Evolutionary conservation across 2,888 invertebrate species (phyloP), one percentile per base, ranked within the genome.

Genomic region (Epistrophe grossulariae): DNA sequence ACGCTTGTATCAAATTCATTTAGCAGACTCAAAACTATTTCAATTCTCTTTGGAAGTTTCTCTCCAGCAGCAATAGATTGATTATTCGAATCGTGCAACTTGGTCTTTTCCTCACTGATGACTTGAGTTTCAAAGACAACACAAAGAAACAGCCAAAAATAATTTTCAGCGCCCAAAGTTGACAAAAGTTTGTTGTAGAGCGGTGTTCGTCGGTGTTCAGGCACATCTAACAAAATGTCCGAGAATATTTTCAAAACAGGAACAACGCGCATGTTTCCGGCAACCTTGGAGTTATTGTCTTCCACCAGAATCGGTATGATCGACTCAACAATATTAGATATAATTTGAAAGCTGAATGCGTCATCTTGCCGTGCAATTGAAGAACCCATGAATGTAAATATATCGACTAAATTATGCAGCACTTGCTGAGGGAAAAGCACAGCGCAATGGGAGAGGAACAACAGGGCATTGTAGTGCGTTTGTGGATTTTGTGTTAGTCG

Each of bases 311-410:
- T 96, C 0, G 99, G 99, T 85, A 99, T 95, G 40, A 99, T 95
- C 0, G 97, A 97, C 90, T 98, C 97, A 19, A 99, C 96, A 6
- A 98, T 97, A 91, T 96, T 96, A 0, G 96, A 95, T 74, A 99
- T 98, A 31, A 99, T 96, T 92, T 98, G 98, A 91, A 98, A 98
- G 91, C 98, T 98, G 92, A 99, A 99, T 0, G 97, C 96, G 90
- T 99, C 98, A 91, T 99, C 99, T 89, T 98, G 98, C 11, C 98
- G 94, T 1, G 99, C 94, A 11, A 99, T 96, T 0, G 97, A 97
- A 0, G 97, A 97, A 0, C 99, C 99, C 96, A 99, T 98, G 91
- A 99, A 99, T 0, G 99, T 99, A 91, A 99, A 99, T 89, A 99
- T 97, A 28, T 98, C 96, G 96, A 99, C 98, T 5, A 99, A 97